Evolutionary conservation across 1,140 invertebrate species (phyloP), one percentile per base, ranked within the genome.

Genomic region (Apis dorsata): DNA sequence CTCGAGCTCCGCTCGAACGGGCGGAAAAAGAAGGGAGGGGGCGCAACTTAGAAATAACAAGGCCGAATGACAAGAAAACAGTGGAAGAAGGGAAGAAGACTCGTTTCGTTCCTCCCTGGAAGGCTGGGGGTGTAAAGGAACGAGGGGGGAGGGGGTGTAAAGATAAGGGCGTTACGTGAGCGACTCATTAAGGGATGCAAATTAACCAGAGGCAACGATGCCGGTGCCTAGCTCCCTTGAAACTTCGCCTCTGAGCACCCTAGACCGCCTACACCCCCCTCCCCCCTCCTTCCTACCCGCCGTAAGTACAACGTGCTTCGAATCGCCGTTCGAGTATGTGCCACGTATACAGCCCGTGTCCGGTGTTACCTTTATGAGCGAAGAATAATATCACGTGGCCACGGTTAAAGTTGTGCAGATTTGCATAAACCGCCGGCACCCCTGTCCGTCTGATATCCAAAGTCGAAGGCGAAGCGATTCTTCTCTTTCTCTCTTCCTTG

Each of bases 171-270:
- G 89, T 88, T 90, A 92, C 91, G 91, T 89, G 91, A 91, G 91
- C 91, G 88, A 90, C 92, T 93, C 92, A 92, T 93, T 93, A 93
- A 93, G 91, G 92, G 91, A 93, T 93, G 92, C 92, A 93, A 93
- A 93, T 93, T 93, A 93, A 92, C 91, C 90, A 86, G 88, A 86
- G 86, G 79, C 90, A 89, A 89, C 89, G 89, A 90, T 70, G 80
- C 80, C 17, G 75, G n/a, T 76, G 75, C 73, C 86, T 82, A 86
- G 83, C 84, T 89, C 82, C 86, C 83, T 86, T 59, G 88, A 92
- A 93, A 93, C 86, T 92, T 92, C 77, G 83, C 70, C 72, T 74
- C 89, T 55, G 79, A 85, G 79, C 83, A 69, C 78, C 80, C 82
- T 86, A 88, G 75, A 84, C 84, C 60, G 74, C 49, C 34, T 44